Evolutionary conservation across 2,113 vertebrate genomes (phyloP), one percentile per base, ranked within the genome.

Genomic region (Nerophis ophidion): DNA sequence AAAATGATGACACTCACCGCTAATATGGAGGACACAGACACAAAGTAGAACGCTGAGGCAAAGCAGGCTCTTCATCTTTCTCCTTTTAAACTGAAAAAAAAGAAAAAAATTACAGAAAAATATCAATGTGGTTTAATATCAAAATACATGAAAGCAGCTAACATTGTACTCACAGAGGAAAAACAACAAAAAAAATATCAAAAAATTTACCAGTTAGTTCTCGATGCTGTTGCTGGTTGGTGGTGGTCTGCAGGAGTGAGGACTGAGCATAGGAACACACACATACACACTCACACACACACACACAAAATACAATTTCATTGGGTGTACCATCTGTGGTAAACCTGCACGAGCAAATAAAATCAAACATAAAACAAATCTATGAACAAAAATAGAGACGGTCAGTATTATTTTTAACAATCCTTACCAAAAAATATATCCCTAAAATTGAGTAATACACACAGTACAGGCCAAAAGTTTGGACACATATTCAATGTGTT

Each of bases 61-160:
- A 11, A 86, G 6, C 73, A 79, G 9, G 61, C 69, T 60, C 82
- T 89, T 91, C 91, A 90, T 92, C 56, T 61, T 76, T 5, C 3
- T 54, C 44, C 76, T 50, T 60, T 69, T 66, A 19, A 68, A 61
- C 4, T 26, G 3, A 26, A 26, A 0, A 57, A 67, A 8, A 54
- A 40, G 44, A 52, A 62, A n/a, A 36, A 8, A 15, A 11, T 34
- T 9, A 5, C 1, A 51, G n/a, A 16, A 17, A 49, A 49, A 16
- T 7, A 5, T 44, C 2, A 44, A 44, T 44, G 4, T 44, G 12
- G 12, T 44, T 9, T 11, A 49, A 49, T 1, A 49, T 16, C 17
- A n/a, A 16, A 48, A 26, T 12, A 48, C 48, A 48, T 14, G 14
- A 2, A 2, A 48, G 14, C 47, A n/a, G 47, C 14, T 15, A 16